Percentiles rank a stretch among this genome's conserved stretches.
These are phyloP conservation scores for Mormyrus lacerda DNA, from an alignment of 2,113 vertebrate species.

Conservation along the genomic window DNA sequence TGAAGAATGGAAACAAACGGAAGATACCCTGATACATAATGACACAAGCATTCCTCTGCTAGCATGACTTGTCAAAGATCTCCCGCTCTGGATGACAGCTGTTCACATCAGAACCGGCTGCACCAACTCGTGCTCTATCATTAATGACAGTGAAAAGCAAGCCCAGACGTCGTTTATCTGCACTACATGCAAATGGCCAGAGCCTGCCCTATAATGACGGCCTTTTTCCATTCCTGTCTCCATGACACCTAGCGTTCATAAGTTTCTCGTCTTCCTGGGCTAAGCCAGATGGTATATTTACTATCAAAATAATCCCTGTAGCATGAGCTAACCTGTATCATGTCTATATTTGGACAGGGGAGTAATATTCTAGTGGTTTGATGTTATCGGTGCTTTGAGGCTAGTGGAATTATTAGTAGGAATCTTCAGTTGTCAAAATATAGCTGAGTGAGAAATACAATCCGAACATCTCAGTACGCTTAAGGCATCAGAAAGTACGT, in stretches of 20 bases:
- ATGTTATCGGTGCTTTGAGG: constrained; percentile 29
- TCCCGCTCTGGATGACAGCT: not conserved
- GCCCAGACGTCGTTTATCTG: not conserved
- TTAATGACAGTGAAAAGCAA: not conserved
- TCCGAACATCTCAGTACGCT: constrained; percentile 1
- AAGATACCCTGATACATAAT: not conserved
- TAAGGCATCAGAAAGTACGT: constrained; percentile 7
- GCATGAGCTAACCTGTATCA: constrained; percentile 29
- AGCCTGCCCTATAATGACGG: not conserved
- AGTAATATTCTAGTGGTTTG: constrained; percentile 35
- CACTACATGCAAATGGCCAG: not conserved
- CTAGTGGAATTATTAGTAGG: constrained; percentile 18
- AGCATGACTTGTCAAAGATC: not conserved
- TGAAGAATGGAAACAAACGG: not conserved
- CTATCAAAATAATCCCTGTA: constrained; percentile 24
- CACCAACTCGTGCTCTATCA: not conserved
- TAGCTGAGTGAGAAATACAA: constrained; percentile 17
- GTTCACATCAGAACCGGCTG: not conserved
- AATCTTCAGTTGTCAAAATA: constrained; percentile 8
- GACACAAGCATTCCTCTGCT: not conserved
- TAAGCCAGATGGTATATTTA: constrained; percentile 28
- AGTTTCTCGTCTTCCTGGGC: constrained; percentile 8
- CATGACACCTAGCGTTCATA: constrained; percentile 25
- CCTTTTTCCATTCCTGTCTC: constrained; percentile 18
- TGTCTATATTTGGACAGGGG: constrained; percentile 37